A percentile compares a stretch with the other conserved stretches of the same genome.
phyloP scores from a whole-genome alignment of 2,888 invertebrate genomes.

The Synergus laeviventris region DNA sequence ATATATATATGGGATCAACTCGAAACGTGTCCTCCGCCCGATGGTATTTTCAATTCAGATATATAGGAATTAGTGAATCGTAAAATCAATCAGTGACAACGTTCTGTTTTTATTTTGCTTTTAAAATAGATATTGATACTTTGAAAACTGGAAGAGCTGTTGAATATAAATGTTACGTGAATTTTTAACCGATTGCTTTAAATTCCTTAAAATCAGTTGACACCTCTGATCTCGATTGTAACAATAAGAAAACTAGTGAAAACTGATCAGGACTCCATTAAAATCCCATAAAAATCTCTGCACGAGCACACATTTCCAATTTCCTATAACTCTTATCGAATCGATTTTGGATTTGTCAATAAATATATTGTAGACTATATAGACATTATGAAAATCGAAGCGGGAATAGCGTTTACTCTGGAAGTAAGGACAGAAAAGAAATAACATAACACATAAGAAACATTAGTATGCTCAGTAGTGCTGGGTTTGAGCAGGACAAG shows the following conservation, averaged over 20 bases:
- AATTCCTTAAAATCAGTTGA: no score
- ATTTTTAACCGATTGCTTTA: no score
- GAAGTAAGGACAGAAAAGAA: neutral
- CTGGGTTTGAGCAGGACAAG: neutral
- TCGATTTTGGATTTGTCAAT: slow-evolving; percentile 36
- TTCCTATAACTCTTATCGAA: neutral
- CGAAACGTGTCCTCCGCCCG: neutral
- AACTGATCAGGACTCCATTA: no score
- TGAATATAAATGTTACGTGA: neutral
- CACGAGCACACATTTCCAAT: neutral
- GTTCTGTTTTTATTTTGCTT: slow-evolving; percentile 1
- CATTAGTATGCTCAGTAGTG: neutral
- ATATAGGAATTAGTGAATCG: slow-evolving; percentile 23
- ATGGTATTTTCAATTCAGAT: slow-evolving; percentile 22
- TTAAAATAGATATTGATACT: slow-evolving; percentile 2
- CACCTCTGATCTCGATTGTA: no score
- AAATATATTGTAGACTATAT: neutral
- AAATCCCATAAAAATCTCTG: no score
- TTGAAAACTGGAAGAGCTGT: neutral
- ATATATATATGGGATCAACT: slow-evolving; percentile 12
- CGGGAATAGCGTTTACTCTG: neutral
- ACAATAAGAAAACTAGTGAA: no score
- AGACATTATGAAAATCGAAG: neutral
- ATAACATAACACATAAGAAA: neutral
- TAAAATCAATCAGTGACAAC: slow-evolving; percentile 27